Conservation (phyloP, 2,113 vertebrate species). For the Phalacrocorax carbo region DNA sequence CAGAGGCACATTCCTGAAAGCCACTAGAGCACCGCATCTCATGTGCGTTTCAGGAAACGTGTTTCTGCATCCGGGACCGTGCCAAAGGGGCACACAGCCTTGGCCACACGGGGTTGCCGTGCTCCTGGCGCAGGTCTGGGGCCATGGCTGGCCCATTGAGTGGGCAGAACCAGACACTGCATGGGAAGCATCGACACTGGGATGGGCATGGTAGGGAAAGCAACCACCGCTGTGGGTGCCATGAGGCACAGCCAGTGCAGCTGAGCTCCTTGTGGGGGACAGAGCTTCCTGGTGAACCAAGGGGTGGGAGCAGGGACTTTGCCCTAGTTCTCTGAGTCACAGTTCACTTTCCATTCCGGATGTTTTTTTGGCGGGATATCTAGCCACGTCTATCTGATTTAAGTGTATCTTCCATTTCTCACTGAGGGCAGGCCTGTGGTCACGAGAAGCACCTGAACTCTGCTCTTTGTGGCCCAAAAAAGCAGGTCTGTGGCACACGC, state of each 20-base stretch:
- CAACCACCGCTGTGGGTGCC: fast-evolving
- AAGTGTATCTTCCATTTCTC: neutral
- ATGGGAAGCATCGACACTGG: fast-evolving
- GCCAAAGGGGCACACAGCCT: neutral
- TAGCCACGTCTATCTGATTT: neutral
- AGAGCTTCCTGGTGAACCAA: neutral
- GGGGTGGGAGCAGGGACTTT: neutral
- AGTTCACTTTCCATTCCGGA: neutral
- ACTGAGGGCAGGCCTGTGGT: neutral
- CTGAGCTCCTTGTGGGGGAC: neutral
- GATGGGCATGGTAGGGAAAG: neutral
- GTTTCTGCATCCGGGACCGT: neutral
- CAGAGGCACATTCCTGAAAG: slow-evolving; percentile 47
- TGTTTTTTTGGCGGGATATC: neutral
- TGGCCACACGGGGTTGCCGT: fast-evolving
- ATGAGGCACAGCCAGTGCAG: neutral
- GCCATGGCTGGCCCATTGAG: neutral
- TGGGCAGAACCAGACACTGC: neutral
- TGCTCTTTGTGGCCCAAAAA: neutral
- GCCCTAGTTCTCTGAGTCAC: neutral
- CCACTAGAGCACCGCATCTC: neutral
- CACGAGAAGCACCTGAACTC: neutral
- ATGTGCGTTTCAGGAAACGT: neutral
- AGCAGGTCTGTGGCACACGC: fast-evolving
- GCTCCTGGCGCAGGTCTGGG: neutral